These are phyloP conservation scores for Gonatopus flavifemur DNA, from an alignment of 1,140 invertebrate species.

Conservation along the genomic window DNA sequence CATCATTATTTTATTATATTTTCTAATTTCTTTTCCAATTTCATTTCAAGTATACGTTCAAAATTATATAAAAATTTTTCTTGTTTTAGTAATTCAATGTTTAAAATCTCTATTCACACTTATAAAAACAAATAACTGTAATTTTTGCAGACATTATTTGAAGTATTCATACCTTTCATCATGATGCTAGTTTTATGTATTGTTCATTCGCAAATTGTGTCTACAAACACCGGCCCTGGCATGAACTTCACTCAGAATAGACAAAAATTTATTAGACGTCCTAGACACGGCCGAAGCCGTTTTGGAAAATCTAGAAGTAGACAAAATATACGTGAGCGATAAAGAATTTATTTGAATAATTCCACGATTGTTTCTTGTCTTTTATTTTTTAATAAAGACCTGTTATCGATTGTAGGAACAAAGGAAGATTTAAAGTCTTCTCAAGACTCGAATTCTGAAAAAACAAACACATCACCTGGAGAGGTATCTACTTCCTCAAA, in stretches of 20 bases:
- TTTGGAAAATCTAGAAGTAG: constrained; percentile 45
- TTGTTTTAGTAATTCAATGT: too few species aligned
- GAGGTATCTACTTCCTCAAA: constrained; percentile 48
- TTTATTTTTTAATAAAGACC: not conserved
- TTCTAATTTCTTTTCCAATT: too few species aligned
- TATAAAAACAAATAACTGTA: constrained; percentile 6
- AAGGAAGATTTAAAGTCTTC: constrained; percentile 49
- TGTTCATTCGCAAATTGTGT: constrained; percentile 90
- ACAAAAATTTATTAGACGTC: constrained; percentile 38
- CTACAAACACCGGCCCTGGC: constrained; percentile 63
- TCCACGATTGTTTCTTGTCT: not conserved
- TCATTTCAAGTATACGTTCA: too few species aligned
- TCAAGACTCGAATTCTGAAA: constrained; percentile 48
- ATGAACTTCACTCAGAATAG: constrained; percentile 41
- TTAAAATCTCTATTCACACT: constrained; percentile 9
- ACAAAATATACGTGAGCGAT: constrained; percentile 45
- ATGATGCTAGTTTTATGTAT: constrained; percentile 81
- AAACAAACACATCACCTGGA: constrained; percentile 26
- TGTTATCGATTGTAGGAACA: constrained; percentile 28
- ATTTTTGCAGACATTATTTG: constrained; percentile 60
- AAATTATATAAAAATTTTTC: too few species aligned
- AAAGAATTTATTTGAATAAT: constrained; percentile 4
- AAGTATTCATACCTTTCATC: constrained; percentile 75
- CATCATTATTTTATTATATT: too few species aligned
- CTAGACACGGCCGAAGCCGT: constrained; percentile 41